Conservation (phyloP, 2,797 vertebrate species). For the Melanotaenia trifasciata region DNA sequence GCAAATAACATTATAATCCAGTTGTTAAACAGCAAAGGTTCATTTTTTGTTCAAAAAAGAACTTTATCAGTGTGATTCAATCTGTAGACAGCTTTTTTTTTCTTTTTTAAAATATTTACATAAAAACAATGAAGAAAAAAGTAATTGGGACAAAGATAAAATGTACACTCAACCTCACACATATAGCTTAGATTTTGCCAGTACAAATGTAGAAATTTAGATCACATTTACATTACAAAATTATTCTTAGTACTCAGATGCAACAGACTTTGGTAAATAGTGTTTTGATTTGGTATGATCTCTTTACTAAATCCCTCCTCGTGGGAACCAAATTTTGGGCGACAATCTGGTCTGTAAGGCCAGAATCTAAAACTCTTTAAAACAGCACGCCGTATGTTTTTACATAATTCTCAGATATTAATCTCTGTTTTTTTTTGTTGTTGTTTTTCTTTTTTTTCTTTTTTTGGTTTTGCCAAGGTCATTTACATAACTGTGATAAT, state of each 20-base stretch:
- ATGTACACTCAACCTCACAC: conserved; percentile 81
- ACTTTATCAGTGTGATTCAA: conserved; percentile 67
- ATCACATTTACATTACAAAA: conserved; percentile 91
- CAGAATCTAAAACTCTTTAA: conserved; percentile 81
- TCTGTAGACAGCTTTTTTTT: conserved; percentile 71
- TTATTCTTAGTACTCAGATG: conserved; percentile 91
- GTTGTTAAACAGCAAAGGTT: conserved; percentile 72
- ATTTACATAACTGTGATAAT: conserved; percentile 89
- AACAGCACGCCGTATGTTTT: conserved; percentile 74
- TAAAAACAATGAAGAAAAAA: conserved; percentile 82
- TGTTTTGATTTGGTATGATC: conserved; percentile 86
- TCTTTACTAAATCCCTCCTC: conserved; percentile 87
- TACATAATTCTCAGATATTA: conserved; percentile 77
- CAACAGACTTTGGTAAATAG: conserved; percentile 99
- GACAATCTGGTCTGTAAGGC: conserved; percentile 67
- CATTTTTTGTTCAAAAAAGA: conserved; percentile 62
- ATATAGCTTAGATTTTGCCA: conserved; percentile 82
- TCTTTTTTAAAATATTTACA: conserved; percentile 82
- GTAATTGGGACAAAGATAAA: conserved; percentile 81
- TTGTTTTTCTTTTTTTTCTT: conserved; percentile 84
- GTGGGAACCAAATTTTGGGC: conserved; percentile 78
- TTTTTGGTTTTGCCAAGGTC: conserved; percentile 93
- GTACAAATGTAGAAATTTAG: conserved; percentile 94
- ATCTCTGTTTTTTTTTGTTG: conserved; percentile 53
- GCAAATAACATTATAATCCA: conserved; percentile 75